phyloP scores from a whole-genome alignment of 2,797 vertebrate genomes.

The Pseudopleuronectes americanus region DNA sequence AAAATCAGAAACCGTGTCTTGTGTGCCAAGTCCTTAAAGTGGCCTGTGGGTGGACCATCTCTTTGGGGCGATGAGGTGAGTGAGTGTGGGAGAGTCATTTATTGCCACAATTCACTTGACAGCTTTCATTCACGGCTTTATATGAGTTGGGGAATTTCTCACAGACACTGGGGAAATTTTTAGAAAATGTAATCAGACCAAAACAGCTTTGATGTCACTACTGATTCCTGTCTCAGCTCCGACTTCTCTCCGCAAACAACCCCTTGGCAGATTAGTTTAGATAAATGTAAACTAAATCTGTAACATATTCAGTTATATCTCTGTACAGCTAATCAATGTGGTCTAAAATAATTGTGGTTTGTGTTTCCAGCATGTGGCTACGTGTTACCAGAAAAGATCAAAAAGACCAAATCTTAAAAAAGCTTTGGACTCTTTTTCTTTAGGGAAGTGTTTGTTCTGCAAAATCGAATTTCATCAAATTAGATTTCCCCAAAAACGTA shows the following conservation, averaged over 20 bases:
- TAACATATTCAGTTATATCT: neutral
- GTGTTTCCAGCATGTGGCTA: neutral
- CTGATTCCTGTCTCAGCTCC: constrained; percentile 15
- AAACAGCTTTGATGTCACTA: constrained; percentile 18
- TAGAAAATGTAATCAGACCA: constrained; percentile 34
- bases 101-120: constrained; percentile 5
- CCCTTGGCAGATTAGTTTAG: neutral
- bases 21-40: too few relatives aligned
- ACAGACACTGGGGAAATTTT: constrained; percentile 60
- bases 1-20: too few relatives aligned
- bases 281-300: neutral
- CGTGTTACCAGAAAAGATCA: neutral
- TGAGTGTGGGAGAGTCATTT: constrained; percentile 42
- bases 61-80: constrained; percentile 7
- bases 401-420: constrained; percentile 28
- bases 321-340: neutral
- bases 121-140: constrained; percentile 28
- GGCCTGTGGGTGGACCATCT: neutral
- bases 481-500: too few relatives aligned
- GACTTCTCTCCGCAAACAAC: neutral
- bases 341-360: neutral
- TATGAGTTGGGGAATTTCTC: constrained; percentile 60
- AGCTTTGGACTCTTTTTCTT: neutral
- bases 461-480: neutral
- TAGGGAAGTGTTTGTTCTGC: constrained; percentile 50